Evolutionary conservation across 2,113 vertebrate species (phyloP), one percentile per base, ranked within the genome.

Genomic region (Thunnus maccoyii): DNA sequence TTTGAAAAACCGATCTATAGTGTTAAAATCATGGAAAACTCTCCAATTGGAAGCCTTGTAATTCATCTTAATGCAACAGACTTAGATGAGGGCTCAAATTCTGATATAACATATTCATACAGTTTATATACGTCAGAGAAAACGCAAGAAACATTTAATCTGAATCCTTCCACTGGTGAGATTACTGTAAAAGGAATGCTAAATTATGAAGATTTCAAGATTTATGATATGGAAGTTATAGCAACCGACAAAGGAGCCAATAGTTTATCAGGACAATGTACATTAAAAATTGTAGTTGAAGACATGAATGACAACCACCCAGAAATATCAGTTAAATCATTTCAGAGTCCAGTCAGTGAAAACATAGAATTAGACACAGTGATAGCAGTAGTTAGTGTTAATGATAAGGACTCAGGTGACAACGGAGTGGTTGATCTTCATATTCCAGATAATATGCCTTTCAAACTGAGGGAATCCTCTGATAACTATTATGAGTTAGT

Each of bases 231-330:
- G 88, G 91, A 93, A 8, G 66, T 92, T 36, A 90, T 91, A 73
- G 89, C 95, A 25, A 78, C 52, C 15, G 86, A 96, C 7, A 94
- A 91, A 67, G 95, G 92, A 8, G 91, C 86, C 1, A 84, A 56
- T 47, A 55, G 27, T 9, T 55, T 95, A 25, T 92, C 92, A 3
- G 78, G 78, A 0, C 93, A 95, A 56, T 95, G 95, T 48, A 95
- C 92, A 4, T 82, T 96, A 56, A 89, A 91, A 14, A 88, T 96
- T 62, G 13, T 91, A 3, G 93, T 96, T 3, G 51, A 90, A 6
- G 96, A 96, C 5, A 81, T 94, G 88, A 95, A 95, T 78, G 94
- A 95, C 5, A 95, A 95, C 11, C 90, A 94, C 17, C 94, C 94
- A 7, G 94, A 96, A 74, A 82, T 97, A 20, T 93, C 92, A 0